Base-by-base conservation (phyloP, 2,797 vertebrate genomes). In the Intellagama lesueurii region DNA sequence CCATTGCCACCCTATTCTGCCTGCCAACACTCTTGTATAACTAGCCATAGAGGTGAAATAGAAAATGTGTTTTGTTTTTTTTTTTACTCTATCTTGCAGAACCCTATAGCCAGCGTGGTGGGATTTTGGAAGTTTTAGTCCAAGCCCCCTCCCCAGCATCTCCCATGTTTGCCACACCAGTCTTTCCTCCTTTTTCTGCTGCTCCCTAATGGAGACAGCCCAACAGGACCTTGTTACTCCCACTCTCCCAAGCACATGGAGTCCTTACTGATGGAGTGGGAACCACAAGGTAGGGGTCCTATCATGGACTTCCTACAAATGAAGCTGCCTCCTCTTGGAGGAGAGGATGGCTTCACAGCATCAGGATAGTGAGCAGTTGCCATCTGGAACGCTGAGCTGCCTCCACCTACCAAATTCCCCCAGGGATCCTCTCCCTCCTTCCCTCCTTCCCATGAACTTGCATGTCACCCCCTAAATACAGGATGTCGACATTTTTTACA, bases 401-500 rank as follows among this genome's bases (percentile, higher is more conserved):
- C 32, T 24, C 68, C 28, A 6, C 32, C 11, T 19, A 47, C 14
- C 66, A 49, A 19, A 49, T 87, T 87, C 70, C 19, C 30, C 17
- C 47, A 49, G 30, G 69, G 9, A 4, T 30, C 80, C 22, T 75
- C 0, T 49, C 17, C 35, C 17, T 83, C 64, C 56, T 82, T 2
- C 19, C 35, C 35, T 3, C 7, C 60, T 28, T 83, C 80, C 12
- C 30, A 8, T 83, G 82, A 88, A 80, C 64, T 89, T 26, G 11
- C n/a, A n/a, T 88, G 24, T 52, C 86, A 22, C 24, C 40, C 66
- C 49, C 88, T 52, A 19, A 86, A 47, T 72, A 79, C 73, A 89
- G 32, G 52, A 19, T 30, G 24, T 75, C 87, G 90, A 89, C 4
- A 82, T 12, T 7, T 82, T 70, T 77, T 84, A 0, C 90, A 56